Evolutionary conservation across 2,113 vertebrate genomes (phyloP).

Genomic region (Suricata suricatta): DNA sequence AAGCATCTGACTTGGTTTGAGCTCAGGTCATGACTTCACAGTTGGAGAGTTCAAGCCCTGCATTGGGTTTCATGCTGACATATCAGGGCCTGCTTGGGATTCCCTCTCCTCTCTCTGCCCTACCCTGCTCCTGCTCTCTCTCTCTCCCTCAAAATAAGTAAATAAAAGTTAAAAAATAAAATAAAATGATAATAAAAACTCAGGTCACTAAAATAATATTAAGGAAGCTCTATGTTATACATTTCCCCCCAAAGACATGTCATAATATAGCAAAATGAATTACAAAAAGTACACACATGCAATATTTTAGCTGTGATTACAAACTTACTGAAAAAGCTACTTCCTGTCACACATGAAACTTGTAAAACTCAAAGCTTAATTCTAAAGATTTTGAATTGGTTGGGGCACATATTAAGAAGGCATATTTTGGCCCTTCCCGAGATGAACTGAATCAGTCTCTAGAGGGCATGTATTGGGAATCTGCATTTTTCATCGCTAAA

Average conservation of each 20-base stretch:
- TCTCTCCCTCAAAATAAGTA: too few species aligned
- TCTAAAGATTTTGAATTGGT: not conserved
- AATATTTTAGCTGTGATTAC: conserved; percentile 9
- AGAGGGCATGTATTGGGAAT: not conserved
- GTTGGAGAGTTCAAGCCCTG: too few species aligned
- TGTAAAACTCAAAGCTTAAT: conserved; percentile 20
- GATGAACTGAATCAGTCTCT: not conserved
- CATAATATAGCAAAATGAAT: not conserved
- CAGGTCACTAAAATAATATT: conserved; percentile 48
- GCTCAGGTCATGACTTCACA: too few species aligned
- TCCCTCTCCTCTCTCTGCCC: too few species aligned
- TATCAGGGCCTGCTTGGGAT: too few species aligned
- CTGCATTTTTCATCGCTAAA: not conserved
- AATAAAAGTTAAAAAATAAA: too few species aligned
- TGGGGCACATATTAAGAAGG: not conserved
- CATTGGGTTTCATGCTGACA: too few species aligned
- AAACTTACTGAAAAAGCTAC: not conserved
- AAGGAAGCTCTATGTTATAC: conserved; percentile 33
- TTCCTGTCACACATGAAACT: conserved; percentile 34
- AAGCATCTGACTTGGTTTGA: too few species aligned
- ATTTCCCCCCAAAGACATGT: not conserved
- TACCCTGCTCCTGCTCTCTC: too few species aligned
- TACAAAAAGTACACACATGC: not conserved
- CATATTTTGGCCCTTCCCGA: not conserved
- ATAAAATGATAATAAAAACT: not conserved